Evolutionary conservation across 2,888 invertebrate species (phyloP).

Genomic region (Andrena haemorrhoa): DNA sequence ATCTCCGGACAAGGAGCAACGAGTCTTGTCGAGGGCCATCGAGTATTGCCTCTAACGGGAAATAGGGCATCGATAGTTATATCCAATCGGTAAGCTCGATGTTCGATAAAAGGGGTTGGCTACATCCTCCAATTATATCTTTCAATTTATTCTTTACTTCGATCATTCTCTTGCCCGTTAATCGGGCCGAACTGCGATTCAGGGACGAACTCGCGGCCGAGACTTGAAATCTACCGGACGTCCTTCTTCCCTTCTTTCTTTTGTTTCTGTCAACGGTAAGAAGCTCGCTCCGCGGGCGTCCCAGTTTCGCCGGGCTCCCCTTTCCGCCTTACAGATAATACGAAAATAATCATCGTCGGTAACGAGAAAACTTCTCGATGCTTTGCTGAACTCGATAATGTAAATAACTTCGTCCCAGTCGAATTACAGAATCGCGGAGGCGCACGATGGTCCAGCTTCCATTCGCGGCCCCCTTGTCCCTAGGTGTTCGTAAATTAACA

Average conservation of each 20-base stretch:
- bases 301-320: conserved; percentile 36
- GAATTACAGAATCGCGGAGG: conserved; percentile 21
- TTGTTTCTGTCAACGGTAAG: conserved; percentile 39
- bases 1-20: conserved; percentile 12
- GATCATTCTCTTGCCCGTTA: conserved; percentile 41
- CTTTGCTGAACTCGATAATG: conserved; percentile 51
- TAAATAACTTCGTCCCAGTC: conserved; percentile 41
- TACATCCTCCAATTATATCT: conserved; percentile 36
- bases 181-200: conserved; percentile 39
- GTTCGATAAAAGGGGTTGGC: conserved; percentile 30
- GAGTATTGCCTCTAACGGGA: conserved; percentile 20
- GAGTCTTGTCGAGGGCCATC: conserved; percentile 32
- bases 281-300: conserved; percentile 38
- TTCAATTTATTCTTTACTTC: conserved; percentile 38
- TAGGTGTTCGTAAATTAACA: neutral
- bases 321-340: conserved; percentile 50
- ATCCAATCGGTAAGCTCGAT: conserved; percentile 21
- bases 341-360: conserved; percentile 67
- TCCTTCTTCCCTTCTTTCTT: conserved; percentile 18
- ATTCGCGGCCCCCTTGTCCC: neutral
- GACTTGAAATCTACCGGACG: conserved; percentile 45
- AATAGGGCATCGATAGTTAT: conserved; percentile 6
- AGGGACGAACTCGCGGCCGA: conserved; percentile 16
- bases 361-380: conserved; percentile 67
- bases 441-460: neutral